Conservation (phyloP, 2,797 vertebrate genomes). For the Fundulus diaphanus region DNA sequence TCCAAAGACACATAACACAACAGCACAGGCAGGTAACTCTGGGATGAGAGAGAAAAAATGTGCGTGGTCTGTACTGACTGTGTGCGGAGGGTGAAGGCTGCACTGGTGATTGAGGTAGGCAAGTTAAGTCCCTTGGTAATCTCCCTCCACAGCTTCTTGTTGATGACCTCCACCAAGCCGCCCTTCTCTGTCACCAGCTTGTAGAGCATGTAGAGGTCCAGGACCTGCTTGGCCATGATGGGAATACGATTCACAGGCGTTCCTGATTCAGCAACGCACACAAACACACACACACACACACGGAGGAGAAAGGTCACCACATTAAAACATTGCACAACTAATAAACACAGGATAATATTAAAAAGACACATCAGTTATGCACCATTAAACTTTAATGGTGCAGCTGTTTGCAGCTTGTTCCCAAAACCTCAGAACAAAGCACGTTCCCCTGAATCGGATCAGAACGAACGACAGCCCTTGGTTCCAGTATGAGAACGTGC, state of each 20-base stretch:
- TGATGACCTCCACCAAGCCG: slow-evolving; percentile 97
- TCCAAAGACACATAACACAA: not conserved
- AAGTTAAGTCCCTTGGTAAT: slow-evolving; percentile 97
- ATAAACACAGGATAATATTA: not conserved
- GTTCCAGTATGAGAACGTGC: not conserved
- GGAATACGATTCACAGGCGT: slow-evolving; percentile 97
- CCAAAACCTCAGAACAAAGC: not conserved
- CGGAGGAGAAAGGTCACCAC: slow-evolving; percentile 17
- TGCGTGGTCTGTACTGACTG: slow-evolving; percentile 84
- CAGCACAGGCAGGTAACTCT: not conserved
- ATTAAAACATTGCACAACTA: not conserved
- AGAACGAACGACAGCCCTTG: not conserved
- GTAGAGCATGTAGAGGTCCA: slow-evolving; percentile 97
- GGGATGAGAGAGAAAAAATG: not conserved
- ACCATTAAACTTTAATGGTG: not conserved
- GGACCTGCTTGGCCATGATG: slow-evolving; percentile 98
- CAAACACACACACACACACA: slow-evolving; percentile 1
- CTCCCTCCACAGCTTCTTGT: slow-evolving; percentile 98
- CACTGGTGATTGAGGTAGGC: slow-evolving; percentile 98
- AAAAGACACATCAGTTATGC: not conserved
- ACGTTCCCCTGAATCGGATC: not conserved
- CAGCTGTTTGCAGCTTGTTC: not conserved
- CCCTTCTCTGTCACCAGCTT: slow-evolving; percentile 97
- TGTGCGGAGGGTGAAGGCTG: slow-evolving; percentile 96
- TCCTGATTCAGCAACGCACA: slow-evolving; percentile 74